Evolutionary conservation across 2,888 invertebrate species (phyloP).

Genomic region (Eremobia ochroleuca): DNA sequence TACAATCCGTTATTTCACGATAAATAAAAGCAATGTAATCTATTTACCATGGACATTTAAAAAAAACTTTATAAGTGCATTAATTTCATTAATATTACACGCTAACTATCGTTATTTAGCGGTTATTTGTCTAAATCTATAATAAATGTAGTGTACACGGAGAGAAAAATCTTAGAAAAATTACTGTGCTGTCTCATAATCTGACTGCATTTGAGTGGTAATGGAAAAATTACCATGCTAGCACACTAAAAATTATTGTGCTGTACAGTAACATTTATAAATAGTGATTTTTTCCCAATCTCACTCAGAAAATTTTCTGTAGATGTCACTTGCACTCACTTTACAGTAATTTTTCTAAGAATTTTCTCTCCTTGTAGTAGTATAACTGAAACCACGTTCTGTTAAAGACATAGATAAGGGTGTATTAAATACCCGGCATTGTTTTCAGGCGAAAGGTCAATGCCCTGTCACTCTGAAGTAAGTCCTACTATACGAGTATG

Average conservation of each 20-base stretch:
- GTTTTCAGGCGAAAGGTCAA: slow-evolving; percentile 31
- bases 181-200: no score
- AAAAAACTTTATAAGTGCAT: neutral
- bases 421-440: slow-evolving; percentile 12
- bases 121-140: neutral
- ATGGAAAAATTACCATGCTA: no score
- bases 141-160: no score
- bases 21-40: neutral
- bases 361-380: no score
- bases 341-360: no score
- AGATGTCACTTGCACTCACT: no score
- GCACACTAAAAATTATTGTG: no score
- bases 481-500: neutral
- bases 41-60: neutral
- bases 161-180: no score
- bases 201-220: no score
- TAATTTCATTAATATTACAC: neutral
- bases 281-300: no score
- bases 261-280: no score
- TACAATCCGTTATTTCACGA: neutral
- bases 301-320: no score
- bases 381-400: neutral
- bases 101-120: neutral
- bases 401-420: neutral
- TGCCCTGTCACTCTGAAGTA: slow-evolving; percentile 27